Base-by-base conservation (phyloP, 2,797 vertebrate genomes). In the Hephaestus fuliginosus region DNA sequence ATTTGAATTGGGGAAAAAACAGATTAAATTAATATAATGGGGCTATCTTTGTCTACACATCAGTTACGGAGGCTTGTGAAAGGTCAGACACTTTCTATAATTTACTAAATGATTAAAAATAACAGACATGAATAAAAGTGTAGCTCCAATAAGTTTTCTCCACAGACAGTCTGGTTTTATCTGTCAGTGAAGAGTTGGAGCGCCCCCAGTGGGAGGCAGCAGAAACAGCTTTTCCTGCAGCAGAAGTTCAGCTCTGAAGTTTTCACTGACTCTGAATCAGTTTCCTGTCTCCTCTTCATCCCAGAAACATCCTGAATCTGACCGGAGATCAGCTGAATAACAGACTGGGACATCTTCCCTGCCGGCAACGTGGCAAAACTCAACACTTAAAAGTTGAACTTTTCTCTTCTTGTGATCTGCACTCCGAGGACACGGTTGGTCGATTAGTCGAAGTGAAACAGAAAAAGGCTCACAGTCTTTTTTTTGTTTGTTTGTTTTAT, bases 311-410 rank as follows among this genome's bases (percentile, higher is more conserved):
- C 0, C 11, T 18, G 2, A 53, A 66, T 53, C 92, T 48, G 90
- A 91, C 74, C 69, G 11, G 30, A 78, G 86, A 88, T 13, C 92
- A 83, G 89, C 56, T 63, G 8, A 15, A 4, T 8, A 4, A 44
- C 41, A 4, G 28, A 7, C 13, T 12, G 28, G 9, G 63, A 25
- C 78, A 78, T 78, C 90, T 66, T 80, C 57, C 28, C 74, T 57
- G 72, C 84, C 82, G 89, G 77, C 91, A 91, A 93, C 92, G 92
- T 93, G 92, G 92, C 92, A 92, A 12, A 5, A 44, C n/a, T 52
- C 65, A 74, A 5, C 33, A 7, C 15, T 43, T 22, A 5, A 43
- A 58, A 58, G 65, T 76, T 77, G n/a, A 11, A 46, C 5, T 67
- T 71, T 52, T 14, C 49, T 18, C 8, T 1, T 5, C 28, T 30